phyloP scores from a whole-genome alignment of 92 coral and sea anemone species.

The Palythoa grandiflora region DNA sequence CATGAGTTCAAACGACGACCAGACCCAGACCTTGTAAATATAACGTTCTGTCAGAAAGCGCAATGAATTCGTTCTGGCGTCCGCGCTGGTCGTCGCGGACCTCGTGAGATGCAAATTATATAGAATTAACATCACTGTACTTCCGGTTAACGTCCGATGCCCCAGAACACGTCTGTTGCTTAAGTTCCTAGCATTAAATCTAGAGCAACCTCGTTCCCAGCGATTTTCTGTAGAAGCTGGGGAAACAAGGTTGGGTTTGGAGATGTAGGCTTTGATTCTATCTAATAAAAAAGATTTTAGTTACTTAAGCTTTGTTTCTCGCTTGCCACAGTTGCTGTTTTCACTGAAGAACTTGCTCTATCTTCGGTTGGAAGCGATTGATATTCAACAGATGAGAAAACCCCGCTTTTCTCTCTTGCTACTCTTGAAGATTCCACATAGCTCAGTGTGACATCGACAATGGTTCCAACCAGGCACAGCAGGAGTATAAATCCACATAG shows the following conservation, averaged over 20 bases:
- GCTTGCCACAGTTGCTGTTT: background rate
- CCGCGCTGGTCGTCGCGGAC: background rate
- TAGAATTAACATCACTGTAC: background rate
- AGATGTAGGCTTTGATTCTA: too few relatives aligned
- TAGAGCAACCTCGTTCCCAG: too few relatives aligned
- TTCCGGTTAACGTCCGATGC: slow-evolving; percentile 31
- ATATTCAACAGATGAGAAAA: background rate
- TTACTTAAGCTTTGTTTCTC: background rate
- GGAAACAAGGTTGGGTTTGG: too few relatives aligned
- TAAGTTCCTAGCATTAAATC: background rate
- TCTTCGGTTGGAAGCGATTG: background rate
- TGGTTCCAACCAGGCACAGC: background rate
- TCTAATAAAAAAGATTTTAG: background rate
- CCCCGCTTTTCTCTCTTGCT: background rate
- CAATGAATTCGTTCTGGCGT: slow-evolving; percentile 18
- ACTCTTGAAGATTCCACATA: background rate
- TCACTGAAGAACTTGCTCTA: background rate
- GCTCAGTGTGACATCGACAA: background rate
- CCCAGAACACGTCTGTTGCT: background rate
- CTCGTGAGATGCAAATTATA: slow-evolving; percentile 21
- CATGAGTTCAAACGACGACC: too few relatives aligned
- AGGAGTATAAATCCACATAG: background rate
- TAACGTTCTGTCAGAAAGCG: slow-evolving; percentile 24
- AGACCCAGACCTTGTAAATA: too few relatives aligned
- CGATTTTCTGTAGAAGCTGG: too few relatives aligned